These are phyloP conservation scores for Lophotis ruficrista DNA, from an alignment of 2,113 vertebrate genomes.

Conservation along the genomic window DNA sequence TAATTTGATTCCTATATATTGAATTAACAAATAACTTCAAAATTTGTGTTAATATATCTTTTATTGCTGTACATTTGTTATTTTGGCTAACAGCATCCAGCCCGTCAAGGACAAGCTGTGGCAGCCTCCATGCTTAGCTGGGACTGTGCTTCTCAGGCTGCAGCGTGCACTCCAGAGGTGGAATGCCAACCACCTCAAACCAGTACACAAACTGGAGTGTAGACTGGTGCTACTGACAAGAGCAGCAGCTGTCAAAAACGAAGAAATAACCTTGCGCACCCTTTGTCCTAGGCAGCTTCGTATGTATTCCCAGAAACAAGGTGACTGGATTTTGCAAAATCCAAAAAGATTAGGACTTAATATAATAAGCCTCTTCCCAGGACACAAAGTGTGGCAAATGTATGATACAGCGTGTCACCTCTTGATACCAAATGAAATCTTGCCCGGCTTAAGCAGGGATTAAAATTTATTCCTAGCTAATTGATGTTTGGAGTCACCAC, in stretches of 20 bases:
- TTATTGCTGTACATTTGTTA: background rate
- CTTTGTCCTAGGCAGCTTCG: background rate
- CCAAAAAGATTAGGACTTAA: background rate
- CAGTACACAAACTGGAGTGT: background rate
- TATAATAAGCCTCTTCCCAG: constrained; percentile 2
- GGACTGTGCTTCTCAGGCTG: background rate
- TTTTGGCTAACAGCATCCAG: background rate
- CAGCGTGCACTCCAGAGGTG: accelerated
- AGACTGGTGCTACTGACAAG: background rate
- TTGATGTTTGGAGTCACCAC: constrained; percentile 23
- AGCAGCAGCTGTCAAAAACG: background rate
- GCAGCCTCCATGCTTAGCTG: background rate
- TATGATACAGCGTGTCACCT: constrained; percentile 28
- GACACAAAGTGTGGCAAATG: constrained; percentile 6
- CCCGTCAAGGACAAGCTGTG: background rate
- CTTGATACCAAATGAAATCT: constrained; percentile 46
- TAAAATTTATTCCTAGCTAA: constrained; percentile 58
- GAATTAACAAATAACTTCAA: background rate
- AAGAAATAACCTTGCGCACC: background rate
- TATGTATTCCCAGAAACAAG: background rate
- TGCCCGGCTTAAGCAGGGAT: background rate
- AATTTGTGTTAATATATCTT: background rate
- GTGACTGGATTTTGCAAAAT: background rate
- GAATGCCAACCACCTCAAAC: background rate
- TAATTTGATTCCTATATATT: background rate